Percentiles rank a stretch among this genome's conserved stretches.
Evolutionary conservation across 2,113 vertebrate genomes (phyloP).

Genomic region (Aviceda subcristata): DNA sequence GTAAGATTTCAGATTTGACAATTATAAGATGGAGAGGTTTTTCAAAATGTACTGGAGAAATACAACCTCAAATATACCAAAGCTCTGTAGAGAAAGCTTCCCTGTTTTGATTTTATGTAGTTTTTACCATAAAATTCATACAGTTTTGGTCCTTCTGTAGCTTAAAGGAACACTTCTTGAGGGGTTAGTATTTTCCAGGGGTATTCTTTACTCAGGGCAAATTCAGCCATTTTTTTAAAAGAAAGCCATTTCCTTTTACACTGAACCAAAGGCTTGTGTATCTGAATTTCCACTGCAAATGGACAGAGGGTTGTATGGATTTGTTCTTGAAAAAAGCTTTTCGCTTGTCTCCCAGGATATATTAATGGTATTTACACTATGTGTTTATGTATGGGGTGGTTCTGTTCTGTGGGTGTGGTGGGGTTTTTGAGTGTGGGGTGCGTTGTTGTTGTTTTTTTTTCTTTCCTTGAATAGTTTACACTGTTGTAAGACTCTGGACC

Average conservation of each 20-base stretch:
- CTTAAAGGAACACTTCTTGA: neutral
- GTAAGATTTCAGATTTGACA: neutral
- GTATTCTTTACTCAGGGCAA: neutral
- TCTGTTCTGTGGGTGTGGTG: neutral
- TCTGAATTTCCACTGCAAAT: neutral
- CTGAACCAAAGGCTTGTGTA: neutral
- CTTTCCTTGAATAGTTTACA: neutral
- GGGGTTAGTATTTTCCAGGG: neutral
- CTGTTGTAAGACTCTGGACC: neutral
- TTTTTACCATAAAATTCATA: neutral
- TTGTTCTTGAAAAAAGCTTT: neutral
- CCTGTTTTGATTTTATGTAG: neutral
- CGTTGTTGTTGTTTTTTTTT: neutral
- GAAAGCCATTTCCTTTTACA: neutral
- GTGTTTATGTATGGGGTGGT: neutral
- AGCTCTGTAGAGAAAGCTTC: neutral
- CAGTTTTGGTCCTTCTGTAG: neutral
- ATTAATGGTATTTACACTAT: rapidly evolving
- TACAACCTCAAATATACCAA: neutral
- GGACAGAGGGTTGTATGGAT: neutral
- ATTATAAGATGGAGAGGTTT: neutral
- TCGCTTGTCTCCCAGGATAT: neutral
- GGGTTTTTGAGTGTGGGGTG: neutral
- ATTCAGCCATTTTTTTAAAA: neutral
- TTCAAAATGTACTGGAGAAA: neutral